Percentiles rank a stretch among this genome's conserved stretches.
Conservation (phyloP, 2,888 invertebrate species). For the Uloborus plumipes region DNA sequence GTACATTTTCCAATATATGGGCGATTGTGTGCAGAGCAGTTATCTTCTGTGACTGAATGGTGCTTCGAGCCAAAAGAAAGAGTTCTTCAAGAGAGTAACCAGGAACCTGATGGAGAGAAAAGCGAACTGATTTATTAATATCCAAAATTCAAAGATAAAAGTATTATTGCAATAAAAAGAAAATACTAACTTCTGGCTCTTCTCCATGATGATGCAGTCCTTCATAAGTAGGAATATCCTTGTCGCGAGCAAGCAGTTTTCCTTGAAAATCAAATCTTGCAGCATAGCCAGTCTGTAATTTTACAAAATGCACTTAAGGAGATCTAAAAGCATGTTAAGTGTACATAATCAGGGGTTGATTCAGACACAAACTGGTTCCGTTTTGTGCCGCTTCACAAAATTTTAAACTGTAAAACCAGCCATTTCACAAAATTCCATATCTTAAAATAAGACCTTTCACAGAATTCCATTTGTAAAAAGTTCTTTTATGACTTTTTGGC, state of each 20-base stretch:
- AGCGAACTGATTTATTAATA: neutral
- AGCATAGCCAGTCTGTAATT: slow-evolving; percentile 70
- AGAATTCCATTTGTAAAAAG: no score
- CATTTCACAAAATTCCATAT: no score
- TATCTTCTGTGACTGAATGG: slow-evolving; percentile 86
- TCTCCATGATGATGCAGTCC: slow-evolving; percentile 93
- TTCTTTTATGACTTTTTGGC: no score
- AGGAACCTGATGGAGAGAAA: slow-evolving; percentile 72
- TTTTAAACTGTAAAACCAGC: no score
- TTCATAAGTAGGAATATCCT: slow-evolving; percentile 76
- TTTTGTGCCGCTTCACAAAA: no score
- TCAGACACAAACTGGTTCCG: no score
- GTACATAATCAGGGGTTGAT: no score
- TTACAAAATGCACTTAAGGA: neutral
- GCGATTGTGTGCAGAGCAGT: slow-evolving; percentile 84
- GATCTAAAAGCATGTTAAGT: no score
- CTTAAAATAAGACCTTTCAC: no score
- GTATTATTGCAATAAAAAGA: neutral
- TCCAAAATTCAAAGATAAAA: neutral
- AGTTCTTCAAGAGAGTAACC: slow-evolving; percentile 92
- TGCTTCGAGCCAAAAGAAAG: slow-evolving; percentile 80
- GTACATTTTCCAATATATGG: slow-evolving; percentile 76
- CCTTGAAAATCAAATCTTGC: slow-evolving; percentile 72
- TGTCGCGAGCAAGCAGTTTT: slow-evolving; percentile 79
- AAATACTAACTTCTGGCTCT: slow-evolving; percentile 78